Evolutionary conservation across 2,797 vertebrate genomes (phyloP).

Genomic region (Bradypodion pumilum): DNA sequence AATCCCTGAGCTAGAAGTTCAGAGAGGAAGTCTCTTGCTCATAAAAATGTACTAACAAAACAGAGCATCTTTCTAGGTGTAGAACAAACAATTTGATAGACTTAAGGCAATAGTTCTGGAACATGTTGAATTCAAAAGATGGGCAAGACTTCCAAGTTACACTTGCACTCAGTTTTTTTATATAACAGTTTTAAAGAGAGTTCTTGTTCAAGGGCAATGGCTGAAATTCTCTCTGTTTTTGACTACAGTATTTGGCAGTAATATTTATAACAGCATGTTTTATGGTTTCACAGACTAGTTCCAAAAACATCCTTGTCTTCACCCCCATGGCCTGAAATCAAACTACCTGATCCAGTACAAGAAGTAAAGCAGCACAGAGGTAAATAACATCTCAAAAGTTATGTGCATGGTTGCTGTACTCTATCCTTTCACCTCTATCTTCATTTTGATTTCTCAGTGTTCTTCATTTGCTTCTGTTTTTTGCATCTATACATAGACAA

Average conservation of each 20-base stretch:
- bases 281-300: constrained; percentile 68
- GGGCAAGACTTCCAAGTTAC: neutral
- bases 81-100: neutral
- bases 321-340: constrained; percentile 84
- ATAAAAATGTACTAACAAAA: neutral
- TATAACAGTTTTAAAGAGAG: neutral
- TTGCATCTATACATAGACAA: neutral
- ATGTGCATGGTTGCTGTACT: neutral
- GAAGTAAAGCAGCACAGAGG: constrained; percentile 79
- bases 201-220: neutral
- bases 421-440: neutral
- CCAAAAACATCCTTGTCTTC: constrained; percentile 86
- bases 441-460: rapidly evolving
- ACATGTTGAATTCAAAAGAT: neutral
- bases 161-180: neutral
- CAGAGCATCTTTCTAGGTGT: neutral
- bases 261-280: constrained; percentile 19
- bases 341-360: constrained; percentile 66
- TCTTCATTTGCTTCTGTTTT: rapidly evolving
- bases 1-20: neutral
- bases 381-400: constrained; percentile 33
- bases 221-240: neutral
- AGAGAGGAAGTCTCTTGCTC: neutral
- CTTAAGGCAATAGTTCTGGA: neutral
- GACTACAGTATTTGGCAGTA: neutral